Base-by-base conservation (phyloP, 2,797 vertebrate species). In the Hypotaenidia philippensis region DNA sequence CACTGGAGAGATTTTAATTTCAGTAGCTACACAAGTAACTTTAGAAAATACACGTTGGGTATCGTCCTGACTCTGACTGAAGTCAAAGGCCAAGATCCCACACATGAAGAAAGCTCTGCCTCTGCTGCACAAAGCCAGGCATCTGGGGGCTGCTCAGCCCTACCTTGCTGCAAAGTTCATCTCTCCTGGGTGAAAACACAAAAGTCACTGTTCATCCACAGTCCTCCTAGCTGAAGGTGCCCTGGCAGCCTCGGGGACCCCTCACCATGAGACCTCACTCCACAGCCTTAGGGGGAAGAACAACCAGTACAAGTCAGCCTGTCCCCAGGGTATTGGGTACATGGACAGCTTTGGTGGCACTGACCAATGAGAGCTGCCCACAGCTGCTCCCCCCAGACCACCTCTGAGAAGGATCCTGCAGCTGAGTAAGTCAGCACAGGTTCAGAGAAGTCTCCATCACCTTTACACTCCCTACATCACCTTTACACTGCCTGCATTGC, bases 301-400 rank as follows among this genome's bases (percentile, higher is more conserved):
- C 25, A 59, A 63, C 60, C 56, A 31, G 5, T 9, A 21, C 29
- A 70, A 83, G 45, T 25, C 31, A 31, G 6, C 6, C 21, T 40
- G 6, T 16, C n/a, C 57, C 34, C 16, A 60, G 0, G 13, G 10
- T 1, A 1, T 16, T n/a, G n/a, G 15, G 13, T 6, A 59, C 1
- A 2, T 57, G 29, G 44, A 26, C 36, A 21, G 32, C 56, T 49
- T 40, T 26, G n/a, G 45, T 64, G 74, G 61, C 8, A 15, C 27
- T 20, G 36, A 50, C 36, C 40, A 41, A 60, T 10, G 50, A 77
- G 56, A 59, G 34, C 31, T 4, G 2, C 15, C 26, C 44, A 31
- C 0, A 1, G 60, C 71, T 80, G 57, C 40, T 56, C 19, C 21
- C 15, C 27, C 49, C 22, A 44, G 31, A 38, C 11, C 5, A 25